phyloP scores from a whole-genome alignment of 2,888 invertebrate species.

The Ethmia dodecea region DNA sequence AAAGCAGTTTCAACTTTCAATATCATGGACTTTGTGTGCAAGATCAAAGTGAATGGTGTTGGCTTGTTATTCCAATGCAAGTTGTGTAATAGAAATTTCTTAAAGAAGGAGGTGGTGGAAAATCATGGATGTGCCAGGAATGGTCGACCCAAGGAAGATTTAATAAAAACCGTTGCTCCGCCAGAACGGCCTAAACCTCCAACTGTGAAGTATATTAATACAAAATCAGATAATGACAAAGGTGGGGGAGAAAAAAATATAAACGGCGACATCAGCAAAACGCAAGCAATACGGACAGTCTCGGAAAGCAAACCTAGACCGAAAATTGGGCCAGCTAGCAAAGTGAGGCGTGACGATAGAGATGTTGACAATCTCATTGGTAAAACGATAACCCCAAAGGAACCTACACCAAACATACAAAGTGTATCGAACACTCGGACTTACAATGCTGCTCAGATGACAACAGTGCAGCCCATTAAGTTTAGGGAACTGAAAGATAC shows the following conservation, averaged over 20 bases:
- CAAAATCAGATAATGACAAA: conserved; percentile 33
- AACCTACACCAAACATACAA: too few species aligned
- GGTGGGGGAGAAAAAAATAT: conserved; percentile 22
- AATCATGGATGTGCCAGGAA: conserved; percentile 64
- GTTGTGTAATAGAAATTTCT: conserved; percentile 64
- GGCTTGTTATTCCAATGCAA: conserved; percentile 67
- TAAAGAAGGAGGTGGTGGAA: conserved; percentile 57
- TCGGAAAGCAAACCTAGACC: conserved; percentile 30
- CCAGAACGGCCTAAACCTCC: conserved; percentile 49
- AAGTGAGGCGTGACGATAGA: conserved; percentile 31
- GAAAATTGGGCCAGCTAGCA: conserved; percentile 63
- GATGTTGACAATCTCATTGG: conserved; percentile 15
- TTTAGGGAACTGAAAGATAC: too few species aligned
- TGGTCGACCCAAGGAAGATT: conserved; percentile 45
- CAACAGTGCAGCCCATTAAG: too few species aligned
- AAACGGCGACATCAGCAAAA: conserved; percentile 9
- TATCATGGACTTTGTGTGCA: conserved; percentile 65
- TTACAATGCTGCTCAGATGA: too few species aligned
- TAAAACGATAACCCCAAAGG: conserved; percentile 12
- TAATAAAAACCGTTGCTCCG: conserved; percentile 30
- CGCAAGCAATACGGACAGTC: not conserved
- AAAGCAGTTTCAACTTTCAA: conserved; percentile 30
- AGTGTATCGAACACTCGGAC: too few species aligned
- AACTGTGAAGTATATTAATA: conserved; percentile 60
- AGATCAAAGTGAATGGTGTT: conserved; percentile 65